Base-by-base conservation (phyloP, 2,797 vertebrate species). In the Macropodus opercularis region DNA sequence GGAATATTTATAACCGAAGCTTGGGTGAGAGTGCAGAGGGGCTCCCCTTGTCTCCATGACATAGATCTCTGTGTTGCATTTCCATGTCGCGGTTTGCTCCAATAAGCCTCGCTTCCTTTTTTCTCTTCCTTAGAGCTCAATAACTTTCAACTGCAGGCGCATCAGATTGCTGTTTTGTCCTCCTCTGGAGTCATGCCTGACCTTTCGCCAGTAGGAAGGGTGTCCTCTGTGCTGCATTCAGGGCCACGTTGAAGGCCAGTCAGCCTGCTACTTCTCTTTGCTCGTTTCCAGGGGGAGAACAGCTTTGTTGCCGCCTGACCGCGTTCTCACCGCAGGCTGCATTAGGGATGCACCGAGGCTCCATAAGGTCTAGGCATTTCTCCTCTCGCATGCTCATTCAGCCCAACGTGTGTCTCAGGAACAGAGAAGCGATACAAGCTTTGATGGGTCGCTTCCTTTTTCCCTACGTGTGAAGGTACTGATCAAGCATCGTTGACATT, bases 371-470 rank as follows among this genome's bases (percentile, higher is more conserved):
- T 22, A 13, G 27, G 14, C 17, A 36, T 24, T 9, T 26, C 5
- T n/a, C 7, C 41, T 34, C 4, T 18, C 12, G 3, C 13, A 53
- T 14, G 35, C 14, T 17, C 31, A 11, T 18, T 21, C 12, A 57
- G 23, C 1, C 0, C 41, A 52, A 36, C 38, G 35, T 39, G 24
- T 69, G 43, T 68, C 22, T 75, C 13, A 53, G 79, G 67, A 91
- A 93, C 75, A 76, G 44, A 73, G 91, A 93, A 92, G 77, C 7
- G 87, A 86, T 67, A 81, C 70, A 61, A 1, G 1, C 12, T 69
- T 14, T 56, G 13, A 58, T 32, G 56, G 60, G 60, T 38, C 76
- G 74, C 87, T 93, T 93, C 92, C 64, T 56, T 79, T 80, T 92
- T 90, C 69, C 32, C 38, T 43, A 68, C 65, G 40, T n/a, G 13